Base-by-base conservation (phyloP, 2,888 invertebrate species). In the Lasioglossum villosulum region DNA sequence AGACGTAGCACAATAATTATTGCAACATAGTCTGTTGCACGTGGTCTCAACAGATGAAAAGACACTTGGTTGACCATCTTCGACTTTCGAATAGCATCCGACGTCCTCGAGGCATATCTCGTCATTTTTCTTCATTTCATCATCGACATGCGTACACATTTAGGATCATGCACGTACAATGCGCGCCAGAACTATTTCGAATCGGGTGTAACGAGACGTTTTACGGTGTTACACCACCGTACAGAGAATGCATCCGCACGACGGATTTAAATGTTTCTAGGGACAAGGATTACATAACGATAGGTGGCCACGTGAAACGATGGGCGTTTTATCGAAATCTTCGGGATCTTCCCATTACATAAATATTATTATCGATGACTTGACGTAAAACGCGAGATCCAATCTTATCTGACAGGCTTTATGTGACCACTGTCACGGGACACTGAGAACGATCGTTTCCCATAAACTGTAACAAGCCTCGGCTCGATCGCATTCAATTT, bases 291-390 rank as follows among this genome's bases (percentile, higher is more conserved):
- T 39, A 14, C 12, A n/a, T 23, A 70, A 66, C 30, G n/a, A 39
- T n/a, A 68, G 52, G 52, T n/a, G 63, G 30, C 19, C 66, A 52
- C 16, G 66, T n/a, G 3, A 68, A 79, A 80, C 27, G 68, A 34
- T 27, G 70, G 30, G 39, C 42, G 23, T 42, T 42, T 63, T 42
- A 52, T 66, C 52, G 14, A 48, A 30, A n/a, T 39, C 68, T 37
- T 23, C 16, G 2, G 10, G 12, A 68, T 56, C 37, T 19, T 30
- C 56, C 39, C 56, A n/a, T 82, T 82, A 70, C 59, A 74, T 59
- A 70, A 59, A 70, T 75, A 59, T 83, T 82, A 74, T 48, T 70
- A 70, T 48, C 68, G 37, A 81, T 68, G 30, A 76, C 37, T 76
- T 45, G 75, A 16, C 39, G 12, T 12, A 56, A 59, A 42, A n/a